Conservation (phyloP, 2,888 invertebrate genomes). For the Coenonympha glycerion region DNA sequence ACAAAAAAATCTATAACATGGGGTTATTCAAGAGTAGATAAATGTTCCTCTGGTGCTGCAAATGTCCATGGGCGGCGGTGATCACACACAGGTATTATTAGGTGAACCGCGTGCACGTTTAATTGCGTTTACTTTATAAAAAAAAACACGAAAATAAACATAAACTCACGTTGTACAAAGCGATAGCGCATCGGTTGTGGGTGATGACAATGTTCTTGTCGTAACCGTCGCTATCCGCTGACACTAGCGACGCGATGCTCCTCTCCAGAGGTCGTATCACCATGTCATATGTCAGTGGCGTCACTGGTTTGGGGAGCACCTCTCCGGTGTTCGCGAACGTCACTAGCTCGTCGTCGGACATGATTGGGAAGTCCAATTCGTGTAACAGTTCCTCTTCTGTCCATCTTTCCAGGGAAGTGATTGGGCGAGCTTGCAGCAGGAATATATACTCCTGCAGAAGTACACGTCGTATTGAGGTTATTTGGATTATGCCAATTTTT, state of each 20-base stretch:
- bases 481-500: too few relatives aligned
- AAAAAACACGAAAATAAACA: too few relatives aligned
- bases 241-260: conserved; percentile 36
- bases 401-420: conserved; percentile 84
- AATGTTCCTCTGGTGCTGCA: too few relatives aligned
- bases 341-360: conserved; percentile 78
- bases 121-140: too few relatives aligned
- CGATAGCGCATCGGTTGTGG: conserved; percentile 47
- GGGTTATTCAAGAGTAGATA: too few relatives aligned
- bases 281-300: conserved; percentile 71
- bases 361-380: conserved; percentile 82
- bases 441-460: conserved; percentile 72
- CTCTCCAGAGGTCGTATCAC: conserved; percentile 37
- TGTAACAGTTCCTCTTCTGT: conserved; percentile 86
- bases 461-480: too few relatives aligned
- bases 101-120: too few relatives aligned
- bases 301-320: conserved; percentile 79
- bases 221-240: conserved; percentile 35
- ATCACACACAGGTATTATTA: too few relatives aligned
- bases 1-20: too few relatives aligned
- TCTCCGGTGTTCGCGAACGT: conserved; percentile 86
- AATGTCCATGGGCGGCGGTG: too few relatives aligned
- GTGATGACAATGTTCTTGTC: conserved; percentile 41
- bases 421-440: conserved; percentile 85
- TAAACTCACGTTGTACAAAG: conserved; percentile 53